Evolutionary conservation across 2,113 vertebrate genomes (phyloP).

Genomic region (Saccopteryx bilineata): DNA sequence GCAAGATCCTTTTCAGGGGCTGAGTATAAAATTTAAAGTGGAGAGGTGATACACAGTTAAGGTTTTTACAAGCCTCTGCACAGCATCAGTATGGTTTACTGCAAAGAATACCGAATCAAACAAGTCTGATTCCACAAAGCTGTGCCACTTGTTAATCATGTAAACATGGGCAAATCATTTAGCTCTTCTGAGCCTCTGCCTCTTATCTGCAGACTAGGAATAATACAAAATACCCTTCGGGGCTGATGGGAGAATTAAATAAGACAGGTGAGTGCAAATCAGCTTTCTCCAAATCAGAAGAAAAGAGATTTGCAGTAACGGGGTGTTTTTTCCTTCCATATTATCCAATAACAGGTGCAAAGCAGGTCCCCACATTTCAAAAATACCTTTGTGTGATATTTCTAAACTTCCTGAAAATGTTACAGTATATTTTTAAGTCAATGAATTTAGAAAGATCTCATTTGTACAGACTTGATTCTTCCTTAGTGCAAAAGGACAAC

Average conservation of each 20-base stretch:
- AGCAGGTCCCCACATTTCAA: not conserved
- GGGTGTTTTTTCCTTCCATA: not conserved
- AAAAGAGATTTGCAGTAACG: not conserved
- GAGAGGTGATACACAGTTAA: not conserved
- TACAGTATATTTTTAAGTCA: not conserved
- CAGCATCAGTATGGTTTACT: not conserved
- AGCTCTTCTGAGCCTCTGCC: not conserved
- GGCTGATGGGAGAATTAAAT: not conserved
- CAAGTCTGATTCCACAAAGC: not conserved
- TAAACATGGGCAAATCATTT: not conserved
- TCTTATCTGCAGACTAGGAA: not conserved
- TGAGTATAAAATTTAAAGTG: not conserved
- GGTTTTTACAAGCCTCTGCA: not conserved
- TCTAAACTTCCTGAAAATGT: not conserved
- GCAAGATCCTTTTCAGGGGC: not conserved
- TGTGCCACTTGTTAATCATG: not conserved
- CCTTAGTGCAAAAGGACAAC: constrained; percentile 42
- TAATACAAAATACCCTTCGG: not conserved
- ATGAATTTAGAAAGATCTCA: not conserved
- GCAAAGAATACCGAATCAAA: not conserved
- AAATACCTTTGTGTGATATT: not conserved
- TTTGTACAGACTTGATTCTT: not conserved
- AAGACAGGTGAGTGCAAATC: not conserved
- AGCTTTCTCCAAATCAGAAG: constrained; percentile 17
- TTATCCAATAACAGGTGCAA: not conserved